Evolutionary conservation across 1,140 invertebrate species (phyloP).

Genomic region (Lucilia sericata): DNA sequence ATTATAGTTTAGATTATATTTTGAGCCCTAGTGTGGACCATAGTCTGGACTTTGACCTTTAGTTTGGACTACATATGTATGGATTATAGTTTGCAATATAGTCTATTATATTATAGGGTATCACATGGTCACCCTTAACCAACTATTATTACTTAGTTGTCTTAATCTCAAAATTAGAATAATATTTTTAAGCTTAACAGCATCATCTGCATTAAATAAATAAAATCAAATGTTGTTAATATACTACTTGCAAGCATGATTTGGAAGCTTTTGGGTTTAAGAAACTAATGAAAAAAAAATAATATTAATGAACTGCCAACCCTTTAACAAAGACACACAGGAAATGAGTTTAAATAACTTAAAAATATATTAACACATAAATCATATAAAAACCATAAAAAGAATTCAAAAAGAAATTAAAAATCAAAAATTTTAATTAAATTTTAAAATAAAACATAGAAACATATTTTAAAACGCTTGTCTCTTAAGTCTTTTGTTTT

Average conservation of each 20-base stretch:
- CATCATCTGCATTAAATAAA: neutral
- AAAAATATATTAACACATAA: neutral
- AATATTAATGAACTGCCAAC: neutral
- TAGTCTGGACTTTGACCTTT: too few species aligned
- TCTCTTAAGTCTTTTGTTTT: neutral
- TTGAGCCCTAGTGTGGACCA: too few species aligned
- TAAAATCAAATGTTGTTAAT: neutral
- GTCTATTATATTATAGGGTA: too few species aligned
- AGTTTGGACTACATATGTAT: too few species aligned
- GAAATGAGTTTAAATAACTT: neutral
- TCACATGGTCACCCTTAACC: too few species aligned
- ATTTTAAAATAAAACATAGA: neutral
- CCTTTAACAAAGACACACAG: neutral
- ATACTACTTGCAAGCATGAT: neutral
- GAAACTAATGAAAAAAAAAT: neutral
- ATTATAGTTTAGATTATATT: too few species aligned
- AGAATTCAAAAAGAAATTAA: neutral
- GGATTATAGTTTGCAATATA: too few species aligned
- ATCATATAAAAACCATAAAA: neutral
- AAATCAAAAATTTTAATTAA: neutral
- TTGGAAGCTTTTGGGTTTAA: neutral
- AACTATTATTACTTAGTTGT: too few species aligned
- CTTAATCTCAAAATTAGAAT: neutral
- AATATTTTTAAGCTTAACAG: neutral
- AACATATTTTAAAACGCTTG: neutral